Evolutionary conservation across 2,113 vertebrate species (phyloP).

Genomic region (Cephalopterus ornatus): DNA sequence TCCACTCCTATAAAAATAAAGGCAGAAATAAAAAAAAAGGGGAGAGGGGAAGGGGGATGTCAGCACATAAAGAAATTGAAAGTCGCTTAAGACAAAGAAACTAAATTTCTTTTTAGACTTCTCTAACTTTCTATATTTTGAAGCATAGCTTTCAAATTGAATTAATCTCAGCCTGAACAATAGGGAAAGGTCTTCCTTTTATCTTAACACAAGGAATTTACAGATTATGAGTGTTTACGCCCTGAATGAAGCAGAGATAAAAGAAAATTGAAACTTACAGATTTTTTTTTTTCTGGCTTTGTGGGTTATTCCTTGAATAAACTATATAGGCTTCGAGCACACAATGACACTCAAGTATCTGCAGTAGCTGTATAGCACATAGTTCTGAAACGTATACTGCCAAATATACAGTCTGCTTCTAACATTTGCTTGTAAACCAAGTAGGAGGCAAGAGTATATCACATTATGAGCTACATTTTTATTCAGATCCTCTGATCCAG

Average conservation of each 20-base stretch:
- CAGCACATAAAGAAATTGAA: not conserved
- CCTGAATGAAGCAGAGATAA: not conserved
- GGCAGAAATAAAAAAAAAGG: not conserved
- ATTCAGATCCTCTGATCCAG: not conserved
- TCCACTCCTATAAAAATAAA: not conserved
- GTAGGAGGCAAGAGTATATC: not conserved
- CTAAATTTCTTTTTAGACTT: not conserved
- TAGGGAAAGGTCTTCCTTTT: not conserved
- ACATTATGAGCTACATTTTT: not conserved
- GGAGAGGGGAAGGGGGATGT: rapidly evolving
- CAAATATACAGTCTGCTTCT: not conserved
- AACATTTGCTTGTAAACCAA: not conserved
- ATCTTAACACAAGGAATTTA: not conserved
- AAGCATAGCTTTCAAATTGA: not conserved
- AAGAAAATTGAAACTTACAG: not conserved
- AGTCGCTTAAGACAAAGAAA: not conserved
- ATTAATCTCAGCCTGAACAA: not conserved
- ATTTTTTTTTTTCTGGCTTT: not conserved
- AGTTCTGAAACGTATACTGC: not conserved
- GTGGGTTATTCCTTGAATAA: not conserved
- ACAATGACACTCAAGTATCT: not conserved
- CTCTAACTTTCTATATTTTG: not conserved
- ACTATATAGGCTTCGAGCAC: not conserved
- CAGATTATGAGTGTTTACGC: not conserved
- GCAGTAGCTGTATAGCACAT: not conserved